These are phyloP conservation scores for Bursaphelenchus mucronatus DNA, from an alignment of 1,140 invertebrate species.

Conservation along the genomic window DNA sequence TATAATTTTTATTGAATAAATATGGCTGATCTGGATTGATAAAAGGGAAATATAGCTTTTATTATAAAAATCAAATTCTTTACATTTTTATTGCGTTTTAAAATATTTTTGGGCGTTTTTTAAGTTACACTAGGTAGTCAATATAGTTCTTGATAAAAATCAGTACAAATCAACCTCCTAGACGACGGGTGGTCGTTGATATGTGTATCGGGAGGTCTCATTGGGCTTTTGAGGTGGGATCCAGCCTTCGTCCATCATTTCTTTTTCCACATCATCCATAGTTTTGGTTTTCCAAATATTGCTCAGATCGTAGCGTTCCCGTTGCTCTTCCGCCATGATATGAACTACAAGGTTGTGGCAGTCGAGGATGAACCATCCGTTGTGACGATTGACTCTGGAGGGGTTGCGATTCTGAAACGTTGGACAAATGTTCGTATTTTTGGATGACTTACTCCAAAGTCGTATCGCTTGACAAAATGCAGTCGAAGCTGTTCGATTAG, in stretches of 20 bases:
- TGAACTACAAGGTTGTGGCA: conserved; percentile 1
- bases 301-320: conserved; percentile 4
- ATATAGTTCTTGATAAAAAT: too few species aligned
- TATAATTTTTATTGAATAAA: too few species aligned
- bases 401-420: conserved; percentile 1
- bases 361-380: conserved; percentile 14
- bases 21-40: too few species aligned
- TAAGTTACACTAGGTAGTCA: too few species aligned
- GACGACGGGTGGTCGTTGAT: too few species aligned
- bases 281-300: neutral
- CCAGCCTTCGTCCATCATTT: neutral
- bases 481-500: conserved; percentile 12
- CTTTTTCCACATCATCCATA: neutral
- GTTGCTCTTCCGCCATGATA: conserved; percentile 5
- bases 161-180: too few species aligned
- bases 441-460: conserved; percentile 18
- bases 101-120: too few species aligned
- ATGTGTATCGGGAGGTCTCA: too few species aligned
- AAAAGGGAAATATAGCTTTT: too few species aligned
- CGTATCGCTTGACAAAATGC: conserved; percentile 13
- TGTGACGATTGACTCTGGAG: neutral
- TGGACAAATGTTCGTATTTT: neutral
- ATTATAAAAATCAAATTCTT: too few species aligned
- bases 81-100: too few species aligned
- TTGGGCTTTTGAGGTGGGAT: too few species aligned